Conservation (phyloP, 2,797 vertebrate species). For the Gambelia wislizenii region DNA sequence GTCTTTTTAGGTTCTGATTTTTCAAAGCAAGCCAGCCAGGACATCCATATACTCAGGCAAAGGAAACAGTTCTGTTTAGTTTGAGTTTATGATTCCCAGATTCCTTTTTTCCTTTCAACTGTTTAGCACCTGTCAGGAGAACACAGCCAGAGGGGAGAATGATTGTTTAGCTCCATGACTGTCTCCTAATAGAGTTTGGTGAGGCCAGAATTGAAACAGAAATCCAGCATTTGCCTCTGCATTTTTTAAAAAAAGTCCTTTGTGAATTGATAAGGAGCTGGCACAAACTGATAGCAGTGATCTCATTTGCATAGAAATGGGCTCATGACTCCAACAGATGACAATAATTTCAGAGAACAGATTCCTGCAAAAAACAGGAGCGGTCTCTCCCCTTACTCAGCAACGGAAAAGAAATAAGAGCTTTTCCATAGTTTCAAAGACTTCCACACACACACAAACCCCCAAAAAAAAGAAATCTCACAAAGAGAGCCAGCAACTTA, state of each 20-base stretch:
- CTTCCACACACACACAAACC: neutral
- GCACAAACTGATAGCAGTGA: constrained; percentile 64
- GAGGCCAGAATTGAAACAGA: constrained; percentile 24
- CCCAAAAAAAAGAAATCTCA: no score
- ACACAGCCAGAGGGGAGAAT: constrained; percentile 31
- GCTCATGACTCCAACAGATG: constrained; percentile 50
- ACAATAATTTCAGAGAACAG: constrained; percentile 56
- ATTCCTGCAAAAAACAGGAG: constrained; percentile 43
- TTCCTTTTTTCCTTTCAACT: constrained; percentile 21
- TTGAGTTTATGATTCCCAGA: neutral
- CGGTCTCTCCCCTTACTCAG: constrained; percentile 21
- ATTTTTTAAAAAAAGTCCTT: constrained; percentile 54
- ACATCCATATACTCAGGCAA: constrained; percentile 6
- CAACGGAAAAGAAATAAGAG: neutral
- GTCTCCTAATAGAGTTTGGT: constrained; percentile 47
- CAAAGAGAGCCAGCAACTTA: no score
- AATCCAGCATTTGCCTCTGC: constrained; percentile 46
- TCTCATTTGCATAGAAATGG: constrained; percentile 72
- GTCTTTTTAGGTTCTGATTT: neutral
- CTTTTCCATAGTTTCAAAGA: neutral
- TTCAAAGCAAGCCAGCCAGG: neutral
- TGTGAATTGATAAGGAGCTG: constrained; percentile 59
- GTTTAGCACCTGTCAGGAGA: constrained; percentile 50
- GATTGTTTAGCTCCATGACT: constrained; percentile 41
- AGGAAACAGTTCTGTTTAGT: neutral